Evolutionary conservation across 2,888 invertebrate genomes (phyloP).

Genomic region (Pandemis cinnamomeana): DNA sequence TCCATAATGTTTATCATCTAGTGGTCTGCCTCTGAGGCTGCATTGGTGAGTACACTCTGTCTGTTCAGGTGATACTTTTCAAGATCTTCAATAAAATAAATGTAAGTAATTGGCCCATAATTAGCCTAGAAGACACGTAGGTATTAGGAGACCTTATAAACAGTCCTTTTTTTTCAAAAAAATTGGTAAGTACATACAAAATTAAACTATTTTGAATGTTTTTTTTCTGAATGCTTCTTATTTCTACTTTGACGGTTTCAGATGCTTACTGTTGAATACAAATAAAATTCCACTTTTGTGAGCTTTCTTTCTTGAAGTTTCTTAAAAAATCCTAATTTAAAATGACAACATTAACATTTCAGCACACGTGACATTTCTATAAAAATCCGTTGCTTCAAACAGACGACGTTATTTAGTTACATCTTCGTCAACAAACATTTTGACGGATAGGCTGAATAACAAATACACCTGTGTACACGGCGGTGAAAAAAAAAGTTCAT

Average conservation of each 20-base stretch:
- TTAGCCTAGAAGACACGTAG: too few species aligned
- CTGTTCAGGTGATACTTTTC: neutral
- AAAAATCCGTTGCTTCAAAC: constrained; percentile 28
- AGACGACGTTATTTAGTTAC: constrained; percentile 43
- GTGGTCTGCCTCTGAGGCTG: constrained; percentile 20
- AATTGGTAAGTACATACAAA: too few species aligned
- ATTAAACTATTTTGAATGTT: too few species aligned
- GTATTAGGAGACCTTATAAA: too few species aligned
- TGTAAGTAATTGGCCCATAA: too few species aligned
- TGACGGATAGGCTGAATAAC: constrained; percentile 51
- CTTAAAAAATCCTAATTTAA: too few species aligned
- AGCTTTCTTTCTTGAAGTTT: too few species aligned
- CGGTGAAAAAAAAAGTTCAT: constrained; percentile 59
- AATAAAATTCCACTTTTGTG: too few species aligned
- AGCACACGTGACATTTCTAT: neutral
- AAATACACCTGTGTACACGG: constrained; percentile 79
- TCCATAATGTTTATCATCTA: constrained; percentile 29
- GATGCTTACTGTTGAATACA: too few species aligned
- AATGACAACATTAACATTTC: too few species aligned
- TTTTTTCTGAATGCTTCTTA: too few species aligned
- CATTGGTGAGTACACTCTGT: neutral
- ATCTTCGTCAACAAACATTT: constrained; percentile 47
- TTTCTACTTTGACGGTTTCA: too few species aligned
- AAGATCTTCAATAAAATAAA: neutral
- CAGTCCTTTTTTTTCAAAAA: neutral